Evolutionary conservation across 2,797 vertebrate genomes (phyloP), one percentile per base, ranked within the genome.

Genomic region (Catharus ustulatus): DNA sequence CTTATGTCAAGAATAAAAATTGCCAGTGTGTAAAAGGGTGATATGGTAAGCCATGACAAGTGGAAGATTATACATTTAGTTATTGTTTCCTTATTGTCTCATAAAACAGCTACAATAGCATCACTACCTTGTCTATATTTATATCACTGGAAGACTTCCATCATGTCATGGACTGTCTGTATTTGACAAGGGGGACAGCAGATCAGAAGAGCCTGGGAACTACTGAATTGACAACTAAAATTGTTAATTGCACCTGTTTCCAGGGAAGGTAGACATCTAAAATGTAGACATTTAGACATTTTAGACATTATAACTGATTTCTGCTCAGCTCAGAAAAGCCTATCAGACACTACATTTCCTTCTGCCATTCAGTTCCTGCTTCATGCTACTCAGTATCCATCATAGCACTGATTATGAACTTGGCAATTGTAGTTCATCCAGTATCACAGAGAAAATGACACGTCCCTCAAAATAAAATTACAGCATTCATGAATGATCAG

Each of bases 401-500:
- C 62, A 54, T 18, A 84, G 52, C 5, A 3, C 9, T 80, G 69
- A 68, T 86, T 54, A 86, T 52, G 85, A 90, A 68, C 61, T 80
- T 85, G 26, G 21, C 48, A 95, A 84, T 34, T 38, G 6, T 13
- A 90, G 38, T 74, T 88, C 63, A 72, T 49, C 34, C 1, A 5
- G 6, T 42, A 80, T 72, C 42, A 34, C 49, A 68, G 45, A 67
- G 49, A 91, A 94, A 51, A 91, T 62, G 4, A 29, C 45, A 76
- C 6, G 42, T 64, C 24, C 46, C 23, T 86, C 66, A 93, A 77
- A 90, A 90, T 40, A 84, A 88, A 91, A 94, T 72, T 84, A 68
- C 13, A 81, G 27, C 42, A 58, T 61, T 91, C 66, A n/a, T 46
- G 73, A 84, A 77, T 77, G 72, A 55, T 64, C 73, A 74, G 15